Conservation (phyloP, 1,140 invertebrate species). For the Ceratina japonica region DNA sequence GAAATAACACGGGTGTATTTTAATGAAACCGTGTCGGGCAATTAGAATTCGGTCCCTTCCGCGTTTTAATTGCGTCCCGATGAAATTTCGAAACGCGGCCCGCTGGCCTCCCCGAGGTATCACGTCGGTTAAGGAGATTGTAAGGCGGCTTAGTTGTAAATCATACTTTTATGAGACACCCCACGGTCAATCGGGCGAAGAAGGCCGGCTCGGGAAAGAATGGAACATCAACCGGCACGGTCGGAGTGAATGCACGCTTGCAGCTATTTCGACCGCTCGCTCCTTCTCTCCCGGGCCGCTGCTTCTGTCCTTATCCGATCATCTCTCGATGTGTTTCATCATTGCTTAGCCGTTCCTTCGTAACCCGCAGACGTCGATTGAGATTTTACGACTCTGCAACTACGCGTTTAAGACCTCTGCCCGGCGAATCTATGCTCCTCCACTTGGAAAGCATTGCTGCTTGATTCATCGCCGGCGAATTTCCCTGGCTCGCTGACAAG, state of each 20-base stretch:
- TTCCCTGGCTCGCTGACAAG: not conserved
- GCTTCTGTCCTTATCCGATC: not conserved
- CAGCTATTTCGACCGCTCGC: not conserved
- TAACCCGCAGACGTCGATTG: slow-evolving; percentile 50
- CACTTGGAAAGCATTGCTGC: too few species aligned
- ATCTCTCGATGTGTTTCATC: slow-evolving; percentile 1
- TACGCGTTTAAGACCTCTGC: slow-evolving; percentile 37
- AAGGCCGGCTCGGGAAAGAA: slow-evolving; percentile 57
- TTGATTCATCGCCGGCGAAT: not conserved
- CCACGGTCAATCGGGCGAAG: slow-evolving; percentile 64
- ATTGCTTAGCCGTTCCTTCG: not conserved
- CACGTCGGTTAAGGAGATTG: slow-evolving; percentile 55
- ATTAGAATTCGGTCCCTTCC: too few species aligned
- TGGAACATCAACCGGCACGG: slow-evolving; percentile 59
- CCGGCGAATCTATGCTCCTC: not conserved
- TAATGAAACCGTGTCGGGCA: not conserved
- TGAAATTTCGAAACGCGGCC: not conserved
- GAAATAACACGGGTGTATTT: too few species aligned
- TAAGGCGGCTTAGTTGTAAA: slow-evolving; percentile 65
- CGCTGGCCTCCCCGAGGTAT: too few species aligned
- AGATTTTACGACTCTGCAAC: slow-evolving; percentile 70
- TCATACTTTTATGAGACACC: slow-evolving; percentile 74
- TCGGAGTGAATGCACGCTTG: slow-evolving; percentile 54
- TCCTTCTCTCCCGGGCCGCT: not conserved
- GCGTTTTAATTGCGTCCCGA: not conserved